Conservation (phyloP, 2,888 invertebrate genomes). For the Aromia moschata region DNA sequence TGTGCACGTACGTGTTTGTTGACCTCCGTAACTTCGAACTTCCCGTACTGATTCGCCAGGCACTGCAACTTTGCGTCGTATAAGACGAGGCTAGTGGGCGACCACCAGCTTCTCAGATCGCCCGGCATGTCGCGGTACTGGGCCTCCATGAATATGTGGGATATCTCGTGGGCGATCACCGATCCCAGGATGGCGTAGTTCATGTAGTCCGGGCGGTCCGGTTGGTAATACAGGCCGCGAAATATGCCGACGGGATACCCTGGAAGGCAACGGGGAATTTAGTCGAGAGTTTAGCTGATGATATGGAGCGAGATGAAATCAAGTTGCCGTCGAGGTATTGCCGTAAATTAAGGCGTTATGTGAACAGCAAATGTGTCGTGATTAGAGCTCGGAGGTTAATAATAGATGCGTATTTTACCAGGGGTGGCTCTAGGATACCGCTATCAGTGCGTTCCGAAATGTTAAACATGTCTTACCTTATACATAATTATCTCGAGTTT, state of each 20-base stretch:
- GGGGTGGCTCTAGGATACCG: too few species aligned
- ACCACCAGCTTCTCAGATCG: constrained; percentile 92
- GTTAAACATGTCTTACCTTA: too few species aligned
- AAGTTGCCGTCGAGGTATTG: too few species aligned
- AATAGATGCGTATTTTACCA: too few species aligned
- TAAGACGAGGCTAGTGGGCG: constrained; percentile 77
- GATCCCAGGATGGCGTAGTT: constrained; percentile 59
- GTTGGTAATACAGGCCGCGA: constrained; percentile 55
- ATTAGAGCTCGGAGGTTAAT: too few species aligned
- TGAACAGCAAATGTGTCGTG: too few species aligned
- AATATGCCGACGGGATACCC: constrained; percentile 58
- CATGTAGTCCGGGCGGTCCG: constrained; percentile 58
- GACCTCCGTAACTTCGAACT: constrained; percentile 81
- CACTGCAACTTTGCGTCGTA: constrained; percentile 86
- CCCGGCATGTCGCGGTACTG: constrained; percentile 83
- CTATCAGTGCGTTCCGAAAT: too few species aligned
- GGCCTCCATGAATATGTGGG: constrained; percentile 65
- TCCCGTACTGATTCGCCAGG: constrained; percentile 89
- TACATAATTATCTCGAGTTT: too few species aligned
- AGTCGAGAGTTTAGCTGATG: neutral
- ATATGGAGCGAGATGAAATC: too few species aligned
- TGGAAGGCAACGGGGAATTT: constrained; percentile 34
- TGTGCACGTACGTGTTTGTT: constrained; percentile 69
- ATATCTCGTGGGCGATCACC: constrained; percentile 56
- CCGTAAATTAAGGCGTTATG: too few species aligned